phyloP scores from a whole-genome alignment of 2,113 vertebrate species.

The Fulmarus glacialis region DNA sequence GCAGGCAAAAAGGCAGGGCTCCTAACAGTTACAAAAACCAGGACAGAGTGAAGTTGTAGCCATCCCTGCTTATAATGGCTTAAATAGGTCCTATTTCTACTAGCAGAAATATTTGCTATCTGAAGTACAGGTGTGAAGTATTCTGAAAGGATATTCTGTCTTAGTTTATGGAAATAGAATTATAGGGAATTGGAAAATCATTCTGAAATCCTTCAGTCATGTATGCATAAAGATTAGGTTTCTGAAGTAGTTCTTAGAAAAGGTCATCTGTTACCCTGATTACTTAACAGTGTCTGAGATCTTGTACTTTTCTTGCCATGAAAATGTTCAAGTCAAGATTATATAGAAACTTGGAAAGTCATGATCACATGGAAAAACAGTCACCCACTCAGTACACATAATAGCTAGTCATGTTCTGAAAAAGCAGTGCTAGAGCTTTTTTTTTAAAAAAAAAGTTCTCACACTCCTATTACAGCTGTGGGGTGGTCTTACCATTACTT shows the following conservation, averaged over 20 bases:
- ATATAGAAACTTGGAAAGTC: constrained; percentile 55
- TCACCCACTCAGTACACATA: constrained; percentile 56
- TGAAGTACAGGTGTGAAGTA: neutral
- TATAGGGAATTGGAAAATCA: neutral
- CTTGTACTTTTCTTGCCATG: neutral
- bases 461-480: neutral
- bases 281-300: constrained; percentile 24
- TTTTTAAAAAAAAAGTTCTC: neutral
- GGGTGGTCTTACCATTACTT: neutral
- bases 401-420: constrained; percentile 50
- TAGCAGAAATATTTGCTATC: neutral
- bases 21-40: neutral
- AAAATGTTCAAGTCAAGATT: constrained; percentile 16
- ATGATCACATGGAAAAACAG: constrained; percentile 60
- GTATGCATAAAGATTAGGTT: constrained; percentile 16
- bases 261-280: neutral
- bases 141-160: neutral
- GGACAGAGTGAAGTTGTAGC: neutral
- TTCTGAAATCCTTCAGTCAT: neutral
- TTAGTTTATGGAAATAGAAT: neutral
- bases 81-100: neutral
- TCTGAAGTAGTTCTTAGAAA: constrained; percentile 25
- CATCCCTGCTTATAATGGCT: neutral
- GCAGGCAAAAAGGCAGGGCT: neutral
- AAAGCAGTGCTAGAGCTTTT: neutral